Evolutionary conservation across 2,888 invertebrate species (phyloP), one percentile per base, ranked within the genome.

Genomic region (Ecdyonurus torrentis): DNA sequence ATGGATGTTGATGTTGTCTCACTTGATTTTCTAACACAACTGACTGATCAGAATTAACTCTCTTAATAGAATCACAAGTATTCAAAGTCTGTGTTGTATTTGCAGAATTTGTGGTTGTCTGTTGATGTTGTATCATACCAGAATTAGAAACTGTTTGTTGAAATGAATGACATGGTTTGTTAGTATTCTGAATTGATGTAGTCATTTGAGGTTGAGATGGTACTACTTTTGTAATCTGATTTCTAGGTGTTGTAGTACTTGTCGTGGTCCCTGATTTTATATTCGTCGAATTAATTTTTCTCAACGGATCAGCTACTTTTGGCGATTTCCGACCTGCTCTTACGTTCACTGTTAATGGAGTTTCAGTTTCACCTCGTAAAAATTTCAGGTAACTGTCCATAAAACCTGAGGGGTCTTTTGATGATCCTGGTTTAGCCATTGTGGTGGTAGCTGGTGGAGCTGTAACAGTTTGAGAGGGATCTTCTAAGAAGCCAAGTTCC

Each of bases 371-470:
- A 67, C 89, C 89, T 77, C 87, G 86, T 68, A 89, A 77, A 75
- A 91, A 91, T 75, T 89, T 90, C 68, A 90, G 79, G 75, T 89
- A 91, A 76, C 90, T 90, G 72, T 86, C 88, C 89, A 90, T 89
- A 75, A 91, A 91, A 66, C 89, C 88, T 62, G 86, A 81, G 69
- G 83, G 82, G 66, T 74, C 73, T 60, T 71, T 73, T 7, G 37
- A 37, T 15, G 37, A 37, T 15, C 37, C 37, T 37, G 37, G 37
- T 15, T 37, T 37, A 5, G 15, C 15, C 37, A 37, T 37, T 10
- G 5, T 5, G 7, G 15, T 37, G 15, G 37, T 5, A 10, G 59
- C 18, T 23, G 59, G 25, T 25, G 63, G 25, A 22, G 62, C 52
- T 62, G 67, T 61, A 58, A 58, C 63, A n/a, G 64, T 66, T 37